Evolutionary conservation across 2,113 vertebrate species (phyloP).

Genomic region (Hemichromis elongatus): DNA sequence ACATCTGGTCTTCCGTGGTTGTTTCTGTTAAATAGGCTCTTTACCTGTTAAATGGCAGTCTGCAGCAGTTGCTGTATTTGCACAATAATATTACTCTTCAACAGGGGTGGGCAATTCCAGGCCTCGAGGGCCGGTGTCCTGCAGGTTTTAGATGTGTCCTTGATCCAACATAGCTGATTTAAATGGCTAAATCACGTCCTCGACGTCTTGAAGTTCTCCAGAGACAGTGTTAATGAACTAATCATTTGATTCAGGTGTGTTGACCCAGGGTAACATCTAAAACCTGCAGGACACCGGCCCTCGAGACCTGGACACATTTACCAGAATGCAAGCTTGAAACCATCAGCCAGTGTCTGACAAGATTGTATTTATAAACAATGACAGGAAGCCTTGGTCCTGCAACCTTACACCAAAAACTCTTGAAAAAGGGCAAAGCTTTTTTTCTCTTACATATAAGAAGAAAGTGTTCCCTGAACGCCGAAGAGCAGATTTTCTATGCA

Average conservation of each 20-base stretch:
- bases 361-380: not conserved
- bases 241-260: not conserved
- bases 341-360: not conserved
- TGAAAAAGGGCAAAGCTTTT: not conserved
- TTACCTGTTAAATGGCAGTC: not conserved
- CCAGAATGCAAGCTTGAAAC: not conserved
- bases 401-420: not conserved
- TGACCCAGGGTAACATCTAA: not conserved
- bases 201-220: not conserved
- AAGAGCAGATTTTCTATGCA: not conserved
- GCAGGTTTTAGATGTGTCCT: not conserved
- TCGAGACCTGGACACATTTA: not conserved
- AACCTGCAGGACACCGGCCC: not conserved
- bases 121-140: not conserved
- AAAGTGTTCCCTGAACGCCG: not conserved
- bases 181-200: rapidly evolving
- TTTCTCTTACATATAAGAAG: not conserved
- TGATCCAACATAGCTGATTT: not conserved
- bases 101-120: not conserved
- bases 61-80: not conserved
- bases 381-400: not conserved
- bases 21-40: not conserved
- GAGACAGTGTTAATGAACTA: not conserved
- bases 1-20: not conserved
- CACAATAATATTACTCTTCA: not conserved